These are phyloP conservation scores for Megaleporinus macrocephalus DNA, from an alignment of 2,113 vertebrate species.

Conservation along the genomic window DNA sequence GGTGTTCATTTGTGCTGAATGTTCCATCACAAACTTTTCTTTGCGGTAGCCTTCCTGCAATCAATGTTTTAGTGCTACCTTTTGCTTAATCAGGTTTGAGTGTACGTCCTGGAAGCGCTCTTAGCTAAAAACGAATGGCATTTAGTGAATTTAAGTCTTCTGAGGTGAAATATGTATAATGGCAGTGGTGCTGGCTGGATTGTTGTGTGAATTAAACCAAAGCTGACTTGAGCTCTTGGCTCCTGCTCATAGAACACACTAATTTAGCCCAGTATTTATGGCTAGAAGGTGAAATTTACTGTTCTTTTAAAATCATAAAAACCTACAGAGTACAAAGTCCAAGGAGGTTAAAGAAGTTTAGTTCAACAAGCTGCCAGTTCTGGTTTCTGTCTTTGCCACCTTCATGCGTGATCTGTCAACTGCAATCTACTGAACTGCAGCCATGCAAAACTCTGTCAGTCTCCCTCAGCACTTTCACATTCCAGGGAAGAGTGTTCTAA, in stretches of 20 bases:
- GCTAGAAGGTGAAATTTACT: background rate
- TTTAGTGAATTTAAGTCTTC: conserved; percentile 24
- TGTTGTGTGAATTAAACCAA: conserved; percentile 34
- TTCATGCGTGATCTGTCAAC: conserved; percentile 22
- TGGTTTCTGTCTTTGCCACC: conserved; percentile 31
- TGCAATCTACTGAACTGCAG: background rate
- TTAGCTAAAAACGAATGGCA: conserved; percentile 28
- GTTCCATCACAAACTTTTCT: background rate
- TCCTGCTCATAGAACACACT: background rate
- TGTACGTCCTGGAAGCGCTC: conserved; percentile 2
- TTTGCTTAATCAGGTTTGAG: conserved; percentile 19
- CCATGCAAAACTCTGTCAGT: too few relatives aligned
- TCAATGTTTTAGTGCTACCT: background rate
- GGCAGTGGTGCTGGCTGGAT: background rate
- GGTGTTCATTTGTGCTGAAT: background rate
- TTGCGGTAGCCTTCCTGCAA: background rate
- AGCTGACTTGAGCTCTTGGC: background rate
- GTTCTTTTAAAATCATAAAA: conserved; percentile 13
- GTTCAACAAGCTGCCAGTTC: conserved; percentile 18
- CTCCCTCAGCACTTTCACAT: background rate
- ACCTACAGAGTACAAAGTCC: background rate
- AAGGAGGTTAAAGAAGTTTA: conserved; percentile 35
- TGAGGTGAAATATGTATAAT: conserved; percentile 20
- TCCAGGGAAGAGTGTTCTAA: background rate
- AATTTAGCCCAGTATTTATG: conserved; percentile 36